phyloP scores from a whole-genome alignment of 2,113 vertebrate species.

The Chroicocephalus ridibundus region DNA sequence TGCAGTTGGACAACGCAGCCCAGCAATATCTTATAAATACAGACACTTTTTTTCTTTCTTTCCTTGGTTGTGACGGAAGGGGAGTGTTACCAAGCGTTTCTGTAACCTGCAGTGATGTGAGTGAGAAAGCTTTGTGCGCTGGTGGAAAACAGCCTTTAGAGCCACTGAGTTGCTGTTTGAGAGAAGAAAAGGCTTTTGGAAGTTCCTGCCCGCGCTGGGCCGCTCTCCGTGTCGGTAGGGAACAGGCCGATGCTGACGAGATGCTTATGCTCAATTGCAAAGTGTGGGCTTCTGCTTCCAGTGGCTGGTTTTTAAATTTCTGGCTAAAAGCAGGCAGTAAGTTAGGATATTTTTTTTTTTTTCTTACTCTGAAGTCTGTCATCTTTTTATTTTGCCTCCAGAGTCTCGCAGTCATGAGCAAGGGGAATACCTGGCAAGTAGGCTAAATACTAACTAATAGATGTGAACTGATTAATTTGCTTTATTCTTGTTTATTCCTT shows the following conservation, averaged over 20 bases:
- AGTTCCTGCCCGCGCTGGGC: background rate
- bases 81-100: background rate
- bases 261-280: background rate
- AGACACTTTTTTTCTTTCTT: background rate
- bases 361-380: background rate
- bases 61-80: background rate
- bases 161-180: background rate
- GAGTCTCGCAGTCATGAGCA: background rate
- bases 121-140: background rate
- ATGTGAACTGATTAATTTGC: background rate
- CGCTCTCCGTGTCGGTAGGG: background rate
- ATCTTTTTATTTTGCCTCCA: background rate
- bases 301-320: background rate
- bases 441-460: background rate
- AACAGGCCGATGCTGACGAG: background rate
- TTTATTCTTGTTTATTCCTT: background rate
- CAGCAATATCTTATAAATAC: background rate
- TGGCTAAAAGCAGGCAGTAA: background rate
- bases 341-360: background rate
- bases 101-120: background rate
- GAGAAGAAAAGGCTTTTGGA: background rate
- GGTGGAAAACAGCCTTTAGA: background rate
- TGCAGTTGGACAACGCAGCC: background rate
- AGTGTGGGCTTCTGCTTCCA: background rate
- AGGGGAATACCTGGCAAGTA: background rate